Conservation (phyloP, 2,797 vertebrate genomes). For the Parambassis ranga region DNA sequence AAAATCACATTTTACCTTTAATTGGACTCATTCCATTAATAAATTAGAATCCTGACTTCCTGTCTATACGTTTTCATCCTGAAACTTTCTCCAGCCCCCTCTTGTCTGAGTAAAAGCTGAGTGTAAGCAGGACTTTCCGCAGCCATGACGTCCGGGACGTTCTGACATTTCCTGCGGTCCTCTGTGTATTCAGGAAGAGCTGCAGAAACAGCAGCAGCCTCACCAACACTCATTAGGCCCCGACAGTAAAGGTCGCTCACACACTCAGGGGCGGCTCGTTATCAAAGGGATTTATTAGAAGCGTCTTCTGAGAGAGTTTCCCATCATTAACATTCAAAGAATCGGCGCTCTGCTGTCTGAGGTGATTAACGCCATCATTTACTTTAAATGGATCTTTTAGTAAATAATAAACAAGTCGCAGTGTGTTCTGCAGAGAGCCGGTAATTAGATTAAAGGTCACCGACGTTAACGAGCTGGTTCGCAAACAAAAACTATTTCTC, state of each 20-base stretch:
- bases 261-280: conserved; percentile 29
- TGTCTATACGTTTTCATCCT: too few relatives aligned
- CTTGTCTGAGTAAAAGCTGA: not conserved
- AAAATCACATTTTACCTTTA: too few relatives aligned
- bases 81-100: not conserved
- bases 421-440: not conserved
- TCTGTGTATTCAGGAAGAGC: conserved; percentile 22
- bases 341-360: not conserved
- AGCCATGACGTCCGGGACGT: conserved; percentile 40
- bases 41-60: too few relatives aligned
- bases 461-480: too few relatives aligned
- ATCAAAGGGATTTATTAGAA: conserved; percentile 65
- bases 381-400: not conserved
- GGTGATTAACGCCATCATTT: not conserved
- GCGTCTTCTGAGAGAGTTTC: conserved; percentile 38
- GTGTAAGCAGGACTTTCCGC: not conserved
- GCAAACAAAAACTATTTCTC: too few relatives aligned
- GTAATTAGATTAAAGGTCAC: conserved; percentile 17
- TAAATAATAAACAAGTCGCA: conserved; percentile 13
- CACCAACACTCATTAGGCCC: conserved; percentile 53
- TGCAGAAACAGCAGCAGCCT: conserved; percentile 10
- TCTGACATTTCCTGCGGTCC: conserved; percentile 68
- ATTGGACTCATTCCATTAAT: too few relatives aligned
- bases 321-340: not conserved
- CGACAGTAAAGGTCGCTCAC: conserved; percentile 63